A percentile compares a stretch with the other conserved stretches of the same genome.
phyloP scores from a whole-genome alignment of 2,113 vertebrate genomes.

The Saccopteryx bilineata region DNA sequence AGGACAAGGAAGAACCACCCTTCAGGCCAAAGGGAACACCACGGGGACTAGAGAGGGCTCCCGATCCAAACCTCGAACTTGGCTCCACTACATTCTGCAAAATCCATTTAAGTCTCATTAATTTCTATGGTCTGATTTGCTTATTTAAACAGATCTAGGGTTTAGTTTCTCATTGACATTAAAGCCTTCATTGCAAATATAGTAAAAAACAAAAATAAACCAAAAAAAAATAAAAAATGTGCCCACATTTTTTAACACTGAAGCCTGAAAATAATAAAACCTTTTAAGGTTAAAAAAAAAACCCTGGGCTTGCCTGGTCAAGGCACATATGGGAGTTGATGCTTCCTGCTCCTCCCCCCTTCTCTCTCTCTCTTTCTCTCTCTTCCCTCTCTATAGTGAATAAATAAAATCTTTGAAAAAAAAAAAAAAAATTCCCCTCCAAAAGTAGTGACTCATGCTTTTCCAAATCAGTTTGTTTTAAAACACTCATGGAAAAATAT shows the following conservation, averaged over 20 bases:
- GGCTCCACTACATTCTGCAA: not conserved
- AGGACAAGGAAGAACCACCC: not conserved
- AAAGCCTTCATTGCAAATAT: constrained; percentile 11
- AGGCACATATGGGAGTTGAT: too few species aligned
- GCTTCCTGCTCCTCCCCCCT: too few species aligned
- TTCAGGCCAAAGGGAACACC: constrained; percentile 10
- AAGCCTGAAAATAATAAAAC: constrained; percentile 1
- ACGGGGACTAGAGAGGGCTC: not conserved
- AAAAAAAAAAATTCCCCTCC: not conserved
- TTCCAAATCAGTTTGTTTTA: constrained; percentile 24
- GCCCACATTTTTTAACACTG: not conserved
- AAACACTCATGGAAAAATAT: constrained; percentile 8
- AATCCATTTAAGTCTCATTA: constrained; percentile 15
- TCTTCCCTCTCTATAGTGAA: too few species aligned
- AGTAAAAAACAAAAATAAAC: not conserved
- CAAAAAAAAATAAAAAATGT: not conserved
- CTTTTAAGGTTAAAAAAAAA: not conserved
- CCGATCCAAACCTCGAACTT: constrained; percentile 28
- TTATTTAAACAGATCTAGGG: not conserved
- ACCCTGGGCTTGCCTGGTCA: too few species aligned
- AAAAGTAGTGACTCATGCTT: not conserved
- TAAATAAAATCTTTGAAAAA: too few species aligned
- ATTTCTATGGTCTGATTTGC: not conserved
- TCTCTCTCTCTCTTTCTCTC: too few species aligned
- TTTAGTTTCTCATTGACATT: constrained; percentile 19